Evolutionary conservation across 2,113 vertebrate genomes (phyloP).

Genomic region (Hippolais icterina): DNA sequence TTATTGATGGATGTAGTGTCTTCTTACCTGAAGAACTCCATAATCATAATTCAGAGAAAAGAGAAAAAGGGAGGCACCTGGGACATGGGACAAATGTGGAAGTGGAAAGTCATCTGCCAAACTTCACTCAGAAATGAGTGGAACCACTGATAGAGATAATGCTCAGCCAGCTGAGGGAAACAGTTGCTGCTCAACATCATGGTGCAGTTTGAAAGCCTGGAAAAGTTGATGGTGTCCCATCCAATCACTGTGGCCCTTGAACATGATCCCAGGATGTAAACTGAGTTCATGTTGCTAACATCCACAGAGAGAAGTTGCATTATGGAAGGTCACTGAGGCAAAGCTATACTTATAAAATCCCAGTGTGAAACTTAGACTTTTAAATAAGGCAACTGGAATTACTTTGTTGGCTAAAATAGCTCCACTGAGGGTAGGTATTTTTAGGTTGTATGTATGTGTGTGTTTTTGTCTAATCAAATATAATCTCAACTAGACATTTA

Average conservation of each 20-base stretch:
- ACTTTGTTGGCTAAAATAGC: constrained; percentile 72
- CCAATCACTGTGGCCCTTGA: constrained; percentile 22
- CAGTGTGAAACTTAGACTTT: constrained; percentile 69
- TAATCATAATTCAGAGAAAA: not conserved
- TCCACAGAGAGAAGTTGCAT: constrained; percentile 21
- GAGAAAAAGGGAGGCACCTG: not conserved
- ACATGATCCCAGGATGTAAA: not conserved
- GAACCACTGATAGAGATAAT: not conserved
- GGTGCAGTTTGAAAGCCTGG: not conserved
- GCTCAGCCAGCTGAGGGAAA: not conserved
- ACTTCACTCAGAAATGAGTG: not conserved
- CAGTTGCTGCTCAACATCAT: not conserved
- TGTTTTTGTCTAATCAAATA: constrained; percentile 73
- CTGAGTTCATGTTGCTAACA: constrained; percentile 6
- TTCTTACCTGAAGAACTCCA: not conserved
- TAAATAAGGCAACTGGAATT: constrained; percentile 72
- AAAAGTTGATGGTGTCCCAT: constrained; percentile 15
- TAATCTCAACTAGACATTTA: constrained; percentile 74
- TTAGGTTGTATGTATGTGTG: constrained; percentile 62
- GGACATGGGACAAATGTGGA: not conserved
- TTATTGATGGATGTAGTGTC: not conserved
- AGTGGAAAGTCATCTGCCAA: not conserved
- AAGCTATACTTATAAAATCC: constrained; percentile 59
- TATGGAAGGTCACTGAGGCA: constrained; percentile 64
- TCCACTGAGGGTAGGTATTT: constrained; percentile 67